Base-by-base conservation (phyloP, 2,797 vertebrate species). In the Microhierax caerulescens region DNA sequence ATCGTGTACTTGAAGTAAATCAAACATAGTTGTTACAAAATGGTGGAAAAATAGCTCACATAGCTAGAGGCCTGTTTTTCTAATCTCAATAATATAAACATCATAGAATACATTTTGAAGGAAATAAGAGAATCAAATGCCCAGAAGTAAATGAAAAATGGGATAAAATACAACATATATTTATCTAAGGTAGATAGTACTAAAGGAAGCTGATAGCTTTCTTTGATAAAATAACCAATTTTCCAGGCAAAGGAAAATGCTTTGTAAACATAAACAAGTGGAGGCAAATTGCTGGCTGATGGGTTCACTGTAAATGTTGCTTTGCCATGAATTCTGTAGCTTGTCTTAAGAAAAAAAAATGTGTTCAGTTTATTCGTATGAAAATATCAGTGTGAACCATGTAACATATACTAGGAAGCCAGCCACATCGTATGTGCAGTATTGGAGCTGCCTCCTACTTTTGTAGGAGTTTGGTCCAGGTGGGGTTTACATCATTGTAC, bases 151-250 rank as follows among this genome's bases (percentile, higher is more conserved):
- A 82, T 87, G 74, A 93, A 91, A 95, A 93, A 82, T 63, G 11
- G 19, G 67, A 68, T 91, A 89, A 28, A 85, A 82, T 79, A 54
- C 54, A 73, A 37, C 67, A 73, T 61, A 23, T 68, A 76, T 95
- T 94, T 92, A 87, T 92, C 87, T 82, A 76, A 91, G 81, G 75
- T 82, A 79, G 94, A 87, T 82, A 87, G 78, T 51, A 82, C 74
- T 94, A 91, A 91, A 79, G 47, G 59, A 93, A 95, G 87, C 70
- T 65, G 77, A 79, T 95, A 85, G 87, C 36, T 82, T 85, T 57
- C 93, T 85, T 89, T 87, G 94, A 91, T 95, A 93, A 90, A 91
- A 88, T 57, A 95, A 87, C 88, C 81, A 73, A 69, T 94, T 95
- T 95, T 74, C 78, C 37, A 95, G 78, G 87, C 84, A 95, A 82